Evolutionary conservation across 2,797 vertebrate species (phyloP).

Genomic region (Macroramphosus scolopax): DNA sequence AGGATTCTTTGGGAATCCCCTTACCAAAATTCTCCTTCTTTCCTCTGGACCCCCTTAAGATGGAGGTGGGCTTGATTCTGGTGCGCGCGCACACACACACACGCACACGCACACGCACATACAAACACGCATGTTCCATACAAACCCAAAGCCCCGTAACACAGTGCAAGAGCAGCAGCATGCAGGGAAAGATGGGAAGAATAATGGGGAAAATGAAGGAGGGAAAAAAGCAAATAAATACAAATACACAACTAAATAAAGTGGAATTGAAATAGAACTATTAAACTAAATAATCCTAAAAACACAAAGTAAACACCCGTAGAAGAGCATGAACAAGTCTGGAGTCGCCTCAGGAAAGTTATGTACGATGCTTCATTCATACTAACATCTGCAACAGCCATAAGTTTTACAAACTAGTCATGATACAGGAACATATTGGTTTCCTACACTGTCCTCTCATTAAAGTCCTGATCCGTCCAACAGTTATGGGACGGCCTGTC

Average conservation of each 20-base stretch:
- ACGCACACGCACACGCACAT: conserved; percentile 16
- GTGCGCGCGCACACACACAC: conserved; percentile 5
- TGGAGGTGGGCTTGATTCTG: conserved; percentile 66
- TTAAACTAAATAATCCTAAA: no score
- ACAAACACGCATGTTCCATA: conserved; percentile 36
- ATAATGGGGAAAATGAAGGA: conserved; percentile 15
- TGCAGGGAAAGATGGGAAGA: conserved; percentile 44
- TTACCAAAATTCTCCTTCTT: conserved; percentile 58
- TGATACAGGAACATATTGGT: no score
- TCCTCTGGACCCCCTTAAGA: conserved; percentile 59
- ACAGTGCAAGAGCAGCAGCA: conserved; percentile 55
- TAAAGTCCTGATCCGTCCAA: no score
- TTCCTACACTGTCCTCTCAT: no score
- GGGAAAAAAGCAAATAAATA: conserved; percentile 14
- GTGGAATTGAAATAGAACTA: no score
- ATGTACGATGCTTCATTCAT: no score
- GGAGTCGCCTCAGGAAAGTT: no score
- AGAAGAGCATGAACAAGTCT: no score
- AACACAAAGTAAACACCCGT: no score
- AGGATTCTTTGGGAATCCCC: conserved; percentile 24
- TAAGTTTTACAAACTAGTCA: no score
- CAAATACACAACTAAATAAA: conserved; percentile 25
- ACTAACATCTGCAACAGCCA: no score
- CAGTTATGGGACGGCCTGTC: no score
- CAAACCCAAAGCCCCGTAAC: conserved; percentile 41